phyloP scores from a whole-genome alignment of 2,888 invertebrate species.

The Melangyna quadrimaculata region DNA sequence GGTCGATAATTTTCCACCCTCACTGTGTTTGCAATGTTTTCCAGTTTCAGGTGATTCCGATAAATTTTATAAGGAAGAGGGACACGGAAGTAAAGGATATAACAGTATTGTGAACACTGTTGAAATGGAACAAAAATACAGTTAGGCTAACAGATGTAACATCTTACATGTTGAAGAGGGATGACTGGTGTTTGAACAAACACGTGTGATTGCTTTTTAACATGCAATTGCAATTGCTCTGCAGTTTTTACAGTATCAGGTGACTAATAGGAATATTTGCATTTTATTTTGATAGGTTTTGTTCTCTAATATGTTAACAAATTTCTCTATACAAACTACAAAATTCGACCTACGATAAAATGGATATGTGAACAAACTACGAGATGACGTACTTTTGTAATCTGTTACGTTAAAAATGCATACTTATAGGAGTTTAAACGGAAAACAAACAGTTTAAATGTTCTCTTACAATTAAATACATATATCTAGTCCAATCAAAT shows the following conservation, averaged over 20 bases:
- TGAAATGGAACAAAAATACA: not conserved
- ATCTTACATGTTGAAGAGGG: not conserved
- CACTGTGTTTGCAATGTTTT: constrained; percentile 43
- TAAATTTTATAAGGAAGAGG: not conserved
- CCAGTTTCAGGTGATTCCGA: not conserved
- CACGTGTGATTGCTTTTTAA: not conserved
- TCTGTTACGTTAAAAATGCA: not conserved
- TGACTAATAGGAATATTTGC: not conserved
- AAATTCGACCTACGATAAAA: not conserved
- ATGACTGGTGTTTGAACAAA: not conserved
- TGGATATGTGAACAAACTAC: not conserved
- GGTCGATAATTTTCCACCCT: constrained; percentile 58
- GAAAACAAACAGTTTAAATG: too few relatives aligned
- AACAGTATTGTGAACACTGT: not conserved
- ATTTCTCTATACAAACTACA: not conserved
- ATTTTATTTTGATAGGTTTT: not conserved
- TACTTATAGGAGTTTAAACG: not conserved
- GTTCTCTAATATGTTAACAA: not conserved
- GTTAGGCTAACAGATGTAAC: not conserved
- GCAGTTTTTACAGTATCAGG: not conserved
- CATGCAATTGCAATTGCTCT: not conserved
- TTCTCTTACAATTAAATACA: too few relatives aligned
- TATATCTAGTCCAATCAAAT: too few relatives aligned
- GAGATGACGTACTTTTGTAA: not conserved
- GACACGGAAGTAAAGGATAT: constrained; percentile 3